Evolutionary conservation across 2,113 vertebrate species (phyloP).

Genomic region (Antechinus stuartii): DNA sequence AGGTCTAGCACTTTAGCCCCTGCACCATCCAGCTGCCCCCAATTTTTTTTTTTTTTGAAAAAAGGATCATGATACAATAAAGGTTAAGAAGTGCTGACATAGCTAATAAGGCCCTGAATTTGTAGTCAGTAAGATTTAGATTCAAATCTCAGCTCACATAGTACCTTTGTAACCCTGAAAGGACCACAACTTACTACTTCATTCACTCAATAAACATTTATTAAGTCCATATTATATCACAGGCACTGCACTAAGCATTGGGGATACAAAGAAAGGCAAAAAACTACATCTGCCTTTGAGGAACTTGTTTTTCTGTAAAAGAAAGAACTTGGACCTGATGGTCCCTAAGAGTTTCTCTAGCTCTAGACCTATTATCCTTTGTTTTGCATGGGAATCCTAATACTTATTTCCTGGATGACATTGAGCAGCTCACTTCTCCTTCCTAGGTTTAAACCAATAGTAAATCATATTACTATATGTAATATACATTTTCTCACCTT

Average conservation of each 20-base stretch:
- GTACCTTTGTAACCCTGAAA: background rate
- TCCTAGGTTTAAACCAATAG: background rate
- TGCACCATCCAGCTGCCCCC: background rate
- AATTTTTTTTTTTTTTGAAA: too few relatives aligned
- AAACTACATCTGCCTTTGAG: too few relatives aligned
- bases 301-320: too few relatives aligned
- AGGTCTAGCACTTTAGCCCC: background rate
- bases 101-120: background rate
- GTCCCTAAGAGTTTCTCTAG: background rate
- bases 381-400: background rate
- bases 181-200: background rate
- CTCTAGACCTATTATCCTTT: background rate
- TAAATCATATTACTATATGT: background rate
- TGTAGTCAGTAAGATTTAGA: background rate
- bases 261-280: too few relatives aligned
- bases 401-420: background rate
- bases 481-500: background rate
- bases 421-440: background rate
- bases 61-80: background rate
- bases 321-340: background rate
- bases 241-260: background rate
- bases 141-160: background rate
- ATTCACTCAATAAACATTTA: background rate
- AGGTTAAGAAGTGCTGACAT: background rate
- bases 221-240: background rate